Percentiles rank a stretch among this genome's conserved stretches.
These are phyloP conservation scores for Pseudomyrmex cubaensis DNA, from an alignment of 1,140 invertebrate genomes.

Conservation along the genomic window DNA sequence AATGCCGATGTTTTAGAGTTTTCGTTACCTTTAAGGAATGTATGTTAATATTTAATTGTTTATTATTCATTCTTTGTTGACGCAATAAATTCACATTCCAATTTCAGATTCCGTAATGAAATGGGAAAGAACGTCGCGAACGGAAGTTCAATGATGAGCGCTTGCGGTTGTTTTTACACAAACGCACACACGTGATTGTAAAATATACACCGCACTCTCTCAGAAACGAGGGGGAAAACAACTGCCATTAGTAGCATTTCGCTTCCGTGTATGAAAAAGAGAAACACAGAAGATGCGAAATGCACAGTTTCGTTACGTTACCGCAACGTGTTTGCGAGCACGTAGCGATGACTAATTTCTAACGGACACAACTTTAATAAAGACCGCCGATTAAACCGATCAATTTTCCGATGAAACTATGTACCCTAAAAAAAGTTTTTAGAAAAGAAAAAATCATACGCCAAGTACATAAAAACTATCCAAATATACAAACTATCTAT, in stretches of 20 bases:
- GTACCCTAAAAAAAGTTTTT: too few relatives aligned
- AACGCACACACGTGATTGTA: neutral
- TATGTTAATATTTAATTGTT: neutral
- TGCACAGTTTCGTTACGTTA: neutral
- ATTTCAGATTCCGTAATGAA: slow-evolving; percentile 18
- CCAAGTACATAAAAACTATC: too few relatives aligned
- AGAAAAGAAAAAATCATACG: too few relatives aligned
- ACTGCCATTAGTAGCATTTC: neutral
- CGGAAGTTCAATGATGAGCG: neutral
- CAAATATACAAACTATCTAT: too few relatives aligned
- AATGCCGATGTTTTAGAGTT: slow-evolving; percentile 29
- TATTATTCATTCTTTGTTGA: neutral
- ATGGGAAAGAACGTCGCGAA: slow-evolving; percentile 2
- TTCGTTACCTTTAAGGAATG: neutral
- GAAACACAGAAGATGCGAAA: neutral
- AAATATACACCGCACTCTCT: neutral
- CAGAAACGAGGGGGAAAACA: neutral
- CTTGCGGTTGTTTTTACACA: slow-evolving; percentile 11
- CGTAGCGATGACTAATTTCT: slow-evolving; percentile 19
- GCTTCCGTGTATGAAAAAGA: neutral
- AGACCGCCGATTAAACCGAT: neutral
- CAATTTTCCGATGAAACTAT: slow-evolving; percentile 29
- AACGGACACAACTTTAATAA: neutral
- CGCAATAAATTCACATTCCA: slow-evolving; percentile 4
- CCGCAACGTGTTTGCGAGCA: neutral